A percentile compares a stretch with the other conserved stretches of the same genome.
These are phyloP conservation scores for Trypoxylus dichotomus DNA, from an alignment of 1,140 invertebrate genomes.

Conservation along the genomic window DNA sequence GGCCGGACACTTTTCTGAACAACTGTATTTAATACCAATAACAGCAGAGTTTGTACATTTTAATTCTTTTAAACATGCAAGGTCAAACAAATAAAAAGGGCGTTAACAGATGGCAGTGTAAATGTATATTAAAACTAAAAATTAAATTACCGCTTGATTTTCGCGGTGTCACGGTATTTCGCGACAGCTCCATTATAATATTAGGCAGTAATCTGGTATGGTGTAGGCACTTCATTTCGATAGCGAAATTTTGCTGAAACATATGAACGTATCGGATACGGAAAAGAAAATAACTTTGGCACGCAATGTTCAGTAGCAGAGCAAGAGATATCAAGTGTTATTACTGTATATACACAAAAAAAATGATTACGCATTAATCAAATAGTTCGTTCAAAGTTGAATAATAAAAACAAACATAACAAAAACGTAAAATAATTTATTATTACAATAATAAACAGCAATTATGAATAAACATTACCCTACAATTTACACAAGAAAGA, in stretches of 20 bases:
- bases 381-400: constrained; percentile 19
- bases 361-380: not conserved
- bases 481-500: constrained; percentile 29
- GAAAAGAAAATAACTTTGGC: constrained; percentile 35
- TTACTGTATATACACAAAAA: not conserved
- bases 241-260: not conserved
- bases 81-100: too few relatives aligned
- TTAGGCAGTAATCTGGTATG: not conserved
- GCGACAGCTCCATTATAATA: not conserved
- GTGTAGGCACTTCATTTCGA: not conserved
- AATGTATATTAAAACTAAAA: too few relatives aligned
- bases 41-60: too few relatives aligned
- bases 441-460: constrained; percentile 30
- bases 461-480: constrained; percentile 24
- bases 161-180: too few relatives aligned
- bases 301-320: constrained; percentile 29
- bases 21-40: too few relatives aligned
- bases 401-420: constrained; percentile 30
- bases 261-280: not conserved
- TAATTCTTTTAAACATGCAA: too few relatives aligned
- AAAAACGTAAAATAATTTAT: constrained; percentile 31
- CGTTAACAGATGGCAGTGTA: too few relatives aligned
- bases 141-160: too few relatives aligned
- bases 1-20: too few relatives aligned
- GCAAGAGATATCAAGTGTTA: not conserved